Percentiles rank a stretch among this genome's conserved stretches.
Evolutionary conservation across 2,113 vertebrate species (phyloP).

Genomic region (Crypturellus undulatus): DNA sequence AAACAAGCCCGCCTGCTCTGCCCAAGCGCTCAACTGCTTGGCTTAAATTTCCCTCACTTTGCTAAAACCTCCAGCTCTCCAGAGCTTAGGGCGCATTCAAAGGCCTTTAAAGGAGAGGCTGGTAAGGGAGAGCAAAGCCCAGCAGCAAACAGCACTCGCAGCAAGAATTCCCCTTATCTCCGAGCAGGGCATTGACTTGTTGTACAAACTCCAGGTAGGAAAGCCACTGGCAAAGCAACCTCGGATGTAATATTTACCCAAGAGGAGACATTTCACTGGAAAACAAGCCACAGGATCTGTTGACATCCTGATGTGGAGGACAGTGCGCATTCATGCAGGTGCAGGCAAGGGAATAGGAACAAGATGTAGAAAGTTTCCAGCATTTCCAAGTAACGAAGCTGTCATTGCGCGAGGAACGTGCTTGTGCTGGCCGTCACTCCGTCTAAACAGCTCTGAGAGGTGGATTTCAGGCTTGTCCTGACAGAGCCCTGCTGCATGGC

Average conservation of each 20-base stretch:
- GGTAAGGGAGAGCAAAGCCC: neutral
- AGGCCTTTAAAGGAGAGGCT: neutral
- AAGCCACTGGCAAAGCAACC: slow-evolving; percentile 60
- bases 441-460: neutral
- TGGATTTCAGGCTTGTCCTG: neutral
- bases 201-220: slow-evolving; percentile 61
- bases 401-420: neutral
- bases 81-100: neutral
- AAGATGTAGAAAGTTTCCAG: neutral
- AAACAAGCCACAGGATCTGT: slow-evolving; percentile 69
- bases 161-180: slow-evolving; percentile 59
- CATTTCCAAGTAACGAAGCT: slow-evolving; percentile 23
- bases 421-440: neutral
- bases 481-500: neutral
- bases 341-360: slow-evolving; percentile 6
- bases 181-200: slow-evolving; percentile 34
- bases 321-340: slow-evolving; percentile 34
- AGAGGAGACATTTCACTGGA: slow-evolving; percentile 60
- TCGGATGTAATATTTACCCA: slow-evolving; percentile 71
- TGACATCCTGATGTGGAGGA: slow-evolving; percentile 52
- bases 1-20: slow-evolving; percentile 11
- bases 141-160: slow-evolving; percentile 34
- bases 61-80: neutral
- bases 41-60: slow-evolving; percentile 15
- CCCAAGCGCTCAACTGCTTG: rapidly evolving